Base-by-base conservation (phyloP, 2,888 invertebrate species). In the Trypoxylon attenuatum region DNA sequence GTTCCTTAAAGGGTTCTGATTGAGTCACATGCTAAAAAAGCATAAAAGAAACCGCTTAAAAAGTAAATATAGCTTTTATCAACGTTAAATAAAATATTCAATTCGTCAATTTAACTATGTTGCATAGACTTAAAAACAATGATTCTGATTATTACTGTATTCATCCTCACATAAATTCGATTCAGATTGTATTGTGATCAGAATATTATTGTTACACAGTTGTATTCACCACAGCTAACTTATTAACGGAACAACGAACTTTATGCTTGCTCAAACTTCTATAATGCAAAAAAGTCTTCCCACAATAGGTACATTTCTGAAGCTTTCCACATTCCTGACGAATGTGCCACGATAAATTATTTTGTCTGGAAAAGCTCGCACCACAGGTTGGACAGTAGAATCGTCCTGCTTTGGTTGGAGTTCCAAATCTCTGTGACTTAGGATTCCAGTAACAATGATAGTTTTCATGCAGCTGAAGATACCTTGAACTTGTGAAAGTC, bases 301-400 rank as follows among this genome's bases (percentile, higher is more conserved):
- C 61, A 54, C 82, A 82, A 21, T 55, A 69, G 19, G 60, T 41
- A 41, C 82, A 81, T 25, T 71, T 69, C 41, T 80, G 76, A 8
- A 77, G 77, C 27, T 73, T 74, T 4, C 82, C 81, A 54, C 80
- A 83, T 38, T 84, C 82, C 63, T 81, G 80, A 25, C 80, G 77
- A 13, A 78, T 64, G 56, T 84, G 84, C 63, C 77, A 78, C 46
- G 68, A 60, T n/a, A 84, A 63, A 46, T 76, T 75, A 6, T 75
- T 70, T 21, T 78, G 76, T 43, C 76, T 74, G n/a, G 70, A 67
- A 62, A 82, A 84, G 41, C 73, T 68, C 4, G 79, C 68, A 13
- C 82, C 80, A 56, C 84, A 84, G 3, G 70, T 65, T 0, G 54
- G 49, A 51, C 83, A 84, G 4, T 69, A 58, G 49, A 75, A 78